Conservation (phyloP, 2,888 invertebrate species). For the Entomobrya multifasciata region DNA sequence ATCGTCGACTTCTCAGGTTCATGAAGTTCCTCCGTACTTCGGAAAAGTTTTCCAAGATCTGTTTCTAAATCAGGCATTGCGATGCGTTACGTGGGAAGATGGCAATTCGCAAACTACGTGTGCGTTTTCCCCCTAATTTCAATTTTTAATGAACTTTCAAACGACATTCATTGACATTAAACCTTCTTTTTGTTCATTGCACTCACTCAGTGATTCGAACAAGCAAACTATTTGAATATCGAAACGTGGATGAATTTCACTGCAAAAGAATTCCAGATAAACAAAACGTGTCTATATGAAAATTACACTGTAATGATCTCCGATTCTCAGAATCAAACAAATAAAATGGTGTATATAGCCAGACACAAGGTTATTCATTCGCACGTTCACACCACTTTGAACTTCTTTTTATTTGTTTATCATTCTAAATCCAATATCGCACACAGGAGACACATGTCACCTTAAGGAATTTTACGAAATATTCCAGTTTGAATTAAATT, state of each 20-base stretch:
- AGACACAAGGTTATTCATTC: background rate
- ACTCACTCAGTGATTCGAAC: background rate
- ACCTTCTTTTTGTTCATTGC: slow-evolving; percentile 10
- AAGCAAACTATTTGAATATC: background rate
- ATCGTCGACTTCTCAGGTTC: slow-evolving; percentile 75
- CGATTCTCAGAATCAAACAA: background rate
- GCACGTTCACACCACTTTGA: background rate
- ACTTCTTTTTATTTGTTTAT: background rate
- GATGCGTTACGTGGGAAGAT: slow-evolving; percentile 5
- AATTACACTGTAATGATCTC: background rate
- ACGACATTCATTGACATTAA: background rate
- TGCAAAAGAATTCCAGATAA: background rate
- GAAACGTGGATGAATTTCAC: background rate
- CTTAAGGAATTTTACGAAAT: background rate
- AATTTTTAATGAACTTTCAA: slow-evolving; percentile 64
- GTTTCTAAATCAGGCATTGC: slow-evolving; percentile 74
- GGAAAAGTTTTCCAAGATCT: slow-evolving; percentile 75
- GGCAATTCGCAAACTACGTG: slow-evolving; percentile 30
- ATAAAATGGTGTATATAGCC: background rate
- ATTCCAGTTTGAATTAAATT: slow-evolving; percentile 39
- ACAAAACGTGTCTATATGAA: background rate
- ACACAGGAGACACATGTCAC: background rate
- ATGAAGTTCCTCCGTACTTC: slow-evolving; percentile 75
- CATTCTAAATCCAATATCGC: slow-evolving; percentile 22
- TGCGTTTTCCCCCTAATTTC: slow-evolving; percentile 53